Conservation (phyloP, 30 jellyfish, hydroid and myxozoan genomes). For the Nemopilema nomurai region DNA sequence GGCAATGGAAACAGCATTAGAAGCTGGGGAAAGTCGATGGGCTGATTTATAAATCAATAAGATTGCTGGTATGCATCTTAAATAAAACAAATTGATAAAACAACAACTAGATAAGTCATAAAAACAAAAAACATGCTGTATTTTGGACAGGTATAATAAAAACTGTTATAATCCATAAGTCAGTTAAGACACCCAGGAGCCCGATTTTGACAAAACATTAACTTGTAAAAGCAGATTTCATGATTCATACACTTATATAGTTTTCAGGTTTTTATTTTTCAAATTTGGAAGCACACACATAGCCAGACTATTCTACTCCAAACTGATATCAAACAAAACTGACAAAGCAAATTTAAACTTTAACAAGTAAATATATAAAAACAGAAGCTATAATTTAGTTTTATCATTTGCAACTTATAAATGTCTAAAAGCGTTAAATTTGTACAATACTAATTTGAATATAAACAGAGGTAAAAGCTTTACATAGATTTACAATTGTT, state of each 20-base stretch:
- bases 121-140: neutral
- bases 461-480: constrained; percentile 27
- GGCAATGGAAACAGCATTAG: too few relatives aligned
- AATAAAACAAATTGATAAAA: neutral
- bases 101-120: neutral
- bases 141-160: too few relatives aligned
- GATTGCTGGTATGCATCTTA: too few relatives aligned
- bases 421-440: constrained; percentile 16
- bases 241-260: too few relatives aligned
- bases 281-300: neutral
- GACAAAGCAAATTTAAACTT: neutral
- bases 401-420: neutral
- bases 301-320: neutral
- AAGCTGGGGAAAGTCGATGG: too few relatives aligned
- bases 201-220: too few relatives aligned
- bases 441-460: constrained; percentile 18
- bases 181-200: too few relatives aligned
- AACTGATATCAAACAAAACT: neutral
- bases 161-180: too few relatives aligned
- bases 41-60: too few relatives aligned
- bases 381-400: constrained; percentile 2
- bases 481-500: constrained; percentile 72
- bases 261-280: too few relatives aligned
- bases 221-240: too few relatives aligned
- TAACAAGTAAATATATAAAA: neutral